phyloP scores from a whole-genome alignment of 1,140 invertebrate species.

The Drosophila bocqueti region DNA sequence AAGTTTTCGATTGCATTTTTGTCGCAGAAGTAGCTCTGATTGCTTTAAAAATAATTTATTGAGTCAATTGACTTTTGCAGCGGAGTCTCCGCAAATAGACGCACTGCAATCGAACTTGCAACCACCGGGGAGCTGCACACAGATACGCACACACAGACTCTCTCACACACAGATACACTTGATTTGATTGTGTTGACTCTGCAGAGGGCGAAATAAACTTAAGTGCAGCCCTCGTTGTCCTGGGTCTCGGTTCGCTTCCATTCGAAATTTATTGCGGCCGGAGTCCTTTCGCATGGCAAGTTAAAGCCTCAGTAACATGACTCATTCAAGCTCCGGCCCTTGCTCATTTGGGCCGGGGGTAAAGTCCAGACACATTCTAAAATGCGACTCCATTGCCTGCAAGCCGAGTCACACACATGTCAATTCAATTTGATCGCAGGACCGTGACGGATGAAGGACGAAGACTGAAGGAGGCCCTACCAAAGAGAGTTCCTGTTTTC shows the following conservation, averaged over 20 bases:
- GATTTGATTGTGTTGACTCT: constrained; percentile 70
- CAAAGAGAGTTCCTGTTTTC: constrained; percentile 31
- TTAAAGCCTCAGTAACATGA: constrained; percentile 72
- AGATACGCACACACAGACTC: constrained; percentile 20
- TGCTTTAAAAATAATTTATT: constrained; percentile 84
- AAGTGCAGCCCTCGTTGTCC: constrained; percentile 53
- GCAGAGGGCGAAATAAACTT: constrained; percentile 57
- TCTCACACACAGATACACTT: constrained; percentile 14
- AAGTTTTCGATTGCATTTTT: constrained; percentile 69
- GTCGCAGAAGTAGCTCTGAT: constrained; percentile 72
- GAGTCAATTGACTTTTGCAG: constrained; percentile 81
- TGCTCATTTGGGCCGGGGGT: constrained; percentile 37
- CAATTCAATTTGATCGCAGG: constrained; percentile 72
- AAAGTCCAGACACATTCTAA: constrained; percentile 14
- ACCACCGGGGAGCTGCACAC: constrained; percentile 47
- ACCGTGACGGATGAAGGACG: constrained; percentile 33
- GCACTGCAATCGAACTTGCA: constrained; percentile 77
- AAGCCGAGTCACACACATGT: constrained; percentile 71
- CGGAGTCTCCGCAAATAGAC: constrained; percentile 76
- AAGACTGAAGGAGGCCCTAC: constrained; percentile 23
- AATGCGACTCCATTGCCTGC: constrained; percentile 26
- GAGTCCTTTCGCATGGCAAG: constrained; percentile 80
- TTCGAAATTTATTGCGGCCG: constrained; percentile 80
- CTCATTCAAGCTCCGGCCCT: constrained; percentile 60
- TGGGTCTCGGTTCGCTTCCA: constrained; percentile 56